Percentiles rank a stretch among this genome's conserved stretches.
phyloP scores from a whole-genome alignment of 1,140 invertebrate genomes.

The Spodoptera litura region DNA sequence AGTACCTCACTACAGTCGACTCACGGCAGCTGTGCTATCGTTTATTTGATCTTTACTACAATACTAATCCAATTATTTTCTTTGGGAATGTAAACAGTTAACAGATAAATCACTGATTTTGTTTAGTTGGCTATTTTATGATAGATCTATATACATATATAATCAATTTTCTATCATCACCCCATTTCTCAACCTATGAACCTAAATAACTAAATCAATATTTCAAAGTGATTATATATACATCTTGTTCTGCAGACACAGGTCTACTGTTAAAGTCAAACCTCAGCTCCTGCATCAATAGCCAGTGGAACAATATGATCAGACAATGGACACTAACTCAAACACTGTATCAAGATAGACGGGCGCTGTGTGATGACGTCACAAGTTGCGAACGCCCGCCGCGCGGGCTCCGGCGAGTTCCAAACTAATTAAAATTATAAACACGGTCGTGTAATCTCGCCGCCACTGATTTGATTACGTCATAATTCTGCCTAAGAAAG shows the following conservation, averaged over 20 bases:
- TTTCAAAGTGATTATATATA: too few relatives aligned
- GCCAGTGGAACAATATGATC: background rate
- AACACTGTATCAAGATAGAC: constrained; percentile 42
- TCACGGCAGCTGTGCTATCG: too few relatives aligned
- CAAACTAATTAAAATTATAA: constrained; percentile 53
- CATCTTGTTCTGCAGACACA: too few relatives aligned
- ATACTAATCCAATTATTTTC: constrained; percentile 53
- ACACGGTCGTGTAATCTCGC: constrained; percentile 46
- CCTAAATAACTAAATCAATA: too few relatives aligned
- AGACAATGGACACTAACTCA: constrained; percentile 30
- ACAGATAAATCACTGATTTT: too few relatives aligned
- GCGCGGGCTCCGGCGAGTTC: constrained; percentile 3
- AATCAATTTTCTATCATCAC: too few relatives aligned
- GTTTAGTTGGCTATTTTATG: too few relatives aligned
- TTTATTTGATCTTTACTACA: background rate
- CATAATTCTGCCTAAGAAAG: constrained; percentile 41
- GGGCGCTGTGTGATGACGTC: constrained; percentile 14
- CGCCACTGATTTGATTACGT: constrained; percentile 47
- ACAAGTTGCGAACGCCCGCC: background rate
- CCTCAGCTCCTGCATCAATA: background rate
- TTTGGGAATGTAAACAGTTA: too few relatives aligned
- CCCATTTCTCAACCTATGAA: too few relatives aligned
- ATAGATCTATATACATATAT: too few relatives aligned
- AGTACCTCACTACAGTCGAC: too few relatives aligned
- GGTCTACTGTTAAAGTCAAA: background rate